phyloP scores from a whole-genome alignment of 2,113 vertebrate genomes.

The Onychostoma macrolepis region DNA sequence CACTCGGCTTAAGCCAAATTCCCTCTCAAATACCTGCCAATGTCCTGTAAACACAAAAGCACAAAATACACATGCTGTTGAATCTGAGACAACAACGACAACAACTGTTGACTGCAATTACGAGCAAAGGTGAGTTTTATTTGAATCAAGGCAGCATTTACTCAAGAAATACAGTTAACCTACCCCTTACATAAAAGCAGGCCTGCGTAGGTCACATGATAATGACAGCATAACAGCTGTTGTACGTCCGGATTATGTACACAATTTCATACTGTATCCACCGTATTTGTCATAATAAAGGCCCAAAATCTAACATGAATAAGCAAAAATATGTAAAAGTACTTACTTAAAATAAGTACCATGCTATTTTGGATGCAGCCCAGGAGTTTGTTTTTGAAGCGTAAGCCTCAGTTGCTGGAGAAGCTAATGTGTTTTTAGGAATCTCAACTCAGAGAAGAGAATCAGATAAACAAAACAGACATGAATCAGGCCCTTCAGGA shows the following conservation, averaged over 20 bases:
- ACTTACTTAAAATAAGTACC: background rate
- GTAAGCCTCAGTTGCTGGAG: background rate
- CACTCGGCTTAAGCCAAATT: conserved; percentile 11
- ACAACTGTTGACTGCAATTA: background rate
- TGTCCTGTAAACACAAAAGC: conserved; percentile 10
- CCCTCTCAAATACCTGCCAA: conserved; percentile 9
- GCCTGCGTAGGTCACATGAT: background rate
- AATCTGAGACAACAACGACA: background rate
- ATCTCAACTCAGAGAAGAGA: conserved; percentile 2
- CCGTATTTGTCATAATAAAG: no score
- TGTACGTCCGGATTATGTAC: background rate
- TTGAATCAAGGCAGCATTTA: background rate
- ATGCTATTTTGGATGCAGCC: background rate
- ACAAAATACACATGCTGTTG: conserved; percentile 24
- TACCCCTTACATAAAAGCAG: background rate
- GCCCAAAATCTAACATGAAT: no score
- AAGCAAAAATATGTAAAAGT: no score
- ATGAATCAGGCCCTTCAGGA: background rate
- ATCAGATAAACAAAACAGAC: conserved; percentile 24
- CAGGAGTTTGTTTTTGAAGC: background rate
- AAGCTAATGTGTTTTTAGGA: conserved; percentile 16
- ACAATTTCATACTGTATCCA: background rate
- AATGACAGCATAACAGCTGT: background rate
- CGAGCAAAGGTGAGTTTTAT: background rate
- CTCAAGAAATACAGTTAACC: background rate